Evolutionary conservation across 2,113 vertebrate genomes (phyloP), one percentile per base, ranked within the genome.

Genomic region (Oxygymnocypris stewartii): DNA sequence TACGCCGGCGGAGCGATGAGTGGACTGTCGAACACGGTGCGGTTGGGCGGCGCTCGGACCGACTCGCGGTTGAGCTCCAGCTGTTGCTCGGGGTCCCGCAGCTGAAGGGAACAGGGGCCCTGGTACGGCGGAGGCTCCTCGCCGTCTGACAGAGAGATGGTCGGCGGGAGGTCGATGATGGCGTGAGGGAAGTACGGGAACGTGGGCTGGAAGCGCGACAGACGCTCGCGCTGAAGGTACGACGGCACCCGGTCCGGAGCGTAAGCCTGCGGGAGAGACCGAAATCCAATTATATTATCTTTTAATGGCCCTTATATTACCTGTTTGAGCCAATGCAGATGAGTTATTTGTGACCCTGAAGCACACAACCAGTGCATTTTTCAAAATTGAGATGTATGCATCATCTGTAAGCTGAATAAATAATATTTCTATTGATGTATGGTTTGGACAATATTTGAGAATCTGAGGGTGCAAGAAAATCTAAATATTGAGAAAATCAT

Each of bases 21-120:
- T 92, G 98, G 97, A 80, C 97, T 97, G 93, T 99, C 97, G 18
- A 97, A 99, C 92, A 99, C 95, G 84, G 98, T 99, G 91, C 98
- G 93, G 94, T 99, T 99, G 1, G 98, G 97, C 49, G 98, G 98
- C 0, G 98, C 97, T 0, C 98, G 91, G 75, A 99, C 97, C 0
- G 97, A 99, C 94, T 99, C 98, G 0, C 97, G 94, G 95, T 99
- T 99, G 87, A 99, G 96, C 94, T 99, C 98, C 95, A 97, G 95
- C 91, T 99, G 98, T 87, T 99, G 98, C 93, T 99, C 98, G 0
- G 97, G 97, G 92, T 98, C 96, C 4, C 98, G 93, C 12, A 99
- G 97, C 94, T 99, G 98, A 84, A 99, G 95, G 1, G 96, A 96
- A 93, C 97, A 99, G 81, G 96, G 96, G 35, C 97, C 98, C 91